These are phyloP conservation scores for Itoplectis maculator DNA, from an alignment of 2,888 invertebrate species.

Conservation along the genomic window DNA sequence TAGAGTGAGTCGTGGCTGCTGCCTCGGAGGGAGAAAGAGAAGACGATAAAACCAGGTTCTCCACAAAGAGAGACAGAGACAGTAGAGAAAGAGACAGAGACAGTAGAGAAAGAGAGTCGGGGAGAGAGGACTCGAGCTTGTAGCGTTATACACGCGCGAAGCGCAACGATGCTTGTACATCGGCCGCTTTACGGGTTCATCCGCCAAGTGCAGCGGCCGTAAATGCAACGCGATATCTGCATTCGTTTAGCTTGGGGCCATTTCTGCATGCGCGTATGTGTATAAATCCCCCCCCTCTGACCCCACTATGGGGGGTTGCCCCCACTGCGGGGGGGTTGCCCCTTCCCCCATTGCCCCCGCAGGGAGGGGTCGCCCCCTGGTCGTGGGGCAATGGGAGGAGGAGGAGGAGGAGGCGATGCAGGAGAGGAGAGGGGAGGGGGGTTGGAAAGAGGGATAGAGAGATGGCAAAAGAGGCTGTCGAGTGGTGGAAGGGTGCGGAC, in stretches of 20 bases:
- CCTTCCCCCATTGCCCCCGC: too few relatives aligned
- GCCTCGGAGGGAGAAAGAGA: not conserved
- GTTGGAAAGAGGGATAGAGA: not conserved
- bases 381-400: slow-evolving; percentile 34
- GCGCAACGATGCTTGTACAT: slow-evolving; percentile 61
- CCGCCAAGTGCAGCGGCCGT: slow-evolving; percentile 68
- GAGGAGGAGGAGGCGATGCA: too few relatives aligned
- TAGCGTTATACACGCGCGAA: slow-evolving; percentile 48
- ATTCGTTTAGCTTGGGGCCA: slow-evolving; percentile 67
- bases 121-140: slow-evolving; percentile 39
- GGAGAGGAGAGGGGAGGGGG: too few relatives aligned
- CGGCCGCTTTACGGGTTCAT: slow-evolving; percentile 53
- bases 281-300: too few relatives aligned
- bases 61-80: slow-evolving; percentile 44
- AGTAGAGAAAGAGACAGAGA: not conserved
- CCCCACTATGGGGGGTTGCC: too few relatives aligned
- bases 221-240: slow-evolving; percentile 69
- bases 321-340: too few relatives aligned
- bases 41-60: too few relatives aligned
- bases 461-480: slow-evolving; percentile 45
- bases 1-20: slow-evolving; percentile 41
- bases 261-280: slow-evolving; percentile 59
- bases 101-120: slow-evolving; percentile 1
- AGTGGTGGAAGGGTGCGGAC: slow-evolving; percentile 18
- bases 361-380: too few relatives aligned